phyloP scores from a whole-genome alignment of 2,888 invertebrate species.

The Drosophila helvetica region DNA sequence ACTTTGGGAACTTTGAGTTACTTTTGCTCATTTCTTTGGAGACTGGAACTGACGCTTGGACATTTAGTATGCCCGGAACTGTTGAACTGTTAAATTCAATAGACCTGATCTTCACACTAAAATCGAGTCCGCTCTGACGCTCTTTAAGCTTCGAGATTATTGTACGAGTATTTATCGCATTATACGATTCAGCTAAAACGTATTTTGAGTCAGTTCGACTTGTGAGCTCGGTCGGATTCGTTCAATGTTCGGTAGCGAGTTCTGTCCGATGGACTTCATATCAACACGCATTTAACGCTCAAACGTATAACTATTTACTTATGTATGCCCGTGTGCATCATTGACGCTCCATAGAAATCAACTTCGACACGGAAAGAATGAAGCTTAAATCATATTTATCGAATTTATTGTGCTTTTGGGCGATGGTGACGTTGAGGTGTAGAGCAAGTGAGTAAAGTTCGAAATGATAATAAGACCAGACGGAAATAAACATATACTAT shows the following conservation, averaged over 20 bases:
- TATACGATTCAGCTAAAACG: conserved; percentile 8
- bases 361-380: conserved; percentile 9
- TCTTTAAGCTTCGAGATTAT: conserved; percentile 33
- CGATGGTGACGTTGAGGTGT: conserved; percentile 21
- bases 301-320: conserved; percentile 4
- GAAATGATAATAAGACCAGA: conserved; percentile 36
- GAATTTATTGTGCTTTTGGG: conserved; percentile 23
- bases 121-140: neutral
- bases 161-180: neutral
- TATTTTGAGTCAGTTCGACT: conserved; percentile 48
- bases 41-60: too few relatives aligned
- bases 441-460: conserved; percentile 61
- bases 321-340: neutral
- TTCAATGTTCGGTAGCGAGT: conserved; percentile 30
- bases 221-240: conserved; percentile 50
- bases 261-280: neutral
- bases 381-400: conserved; percentile 27
- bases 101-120: neutral
- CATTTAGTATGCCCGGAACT: too few relatives aligned
- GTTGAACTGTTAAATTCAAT: too few relatives aligned
- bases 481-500: conserved; percentile 26
- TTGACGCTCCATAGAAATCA: neutral
- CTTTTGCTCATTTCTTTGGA: too few relatives aligned
- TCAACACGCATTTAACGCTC: conserved; percentile 8
- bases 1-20: neutral